Conservation (phyloP, 2,113 vertebrate genomes). For the Corythoichthys haematopterus region DNA sequence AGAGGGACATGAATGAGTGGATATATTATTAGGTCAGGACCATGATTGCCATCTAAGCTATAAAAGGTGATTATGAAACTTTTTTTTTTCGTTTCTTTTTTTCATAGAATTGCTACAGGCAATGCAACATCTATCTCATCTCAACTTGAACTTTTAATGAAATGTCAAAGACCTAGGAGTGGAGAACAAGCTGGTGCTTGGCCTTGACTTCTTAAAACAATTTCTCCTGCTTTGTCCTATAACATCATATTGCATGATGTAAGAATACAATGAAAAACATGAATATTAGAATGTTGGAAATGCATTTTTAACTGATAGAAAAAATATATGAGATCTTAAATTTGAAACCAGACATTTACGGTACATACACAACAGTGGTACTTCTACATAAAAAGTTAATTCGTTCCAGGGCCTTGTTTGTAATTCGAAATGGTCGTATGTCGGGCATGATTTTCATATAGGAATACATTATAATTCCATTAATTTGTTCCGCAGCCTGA, state of each 20-base stretch:
- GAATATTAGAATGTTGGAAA: too few relatives aligned
- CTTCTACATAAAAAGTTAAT: too few relatives aligned
- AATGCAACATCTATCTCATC: constrained; percentile 53
- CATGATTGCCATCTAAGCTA: constrained; percentile 61
- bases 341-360: too few relatives aligned
- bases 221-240: constrained; percentile 27
- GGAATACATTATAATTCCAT: too few relatives aligned
- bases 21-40: constrained; percentile 65
- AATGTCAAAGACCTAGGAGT: constrained; percentile 55
- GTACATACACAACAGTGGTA: too few relatives aligned
- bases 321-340: too few relatives aligned
- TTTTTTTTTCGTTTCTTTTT: constrained; percentile 48
- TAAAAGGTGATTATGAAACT: constrained; percentile 42
- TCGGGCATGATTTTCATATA: too few relatives aligned
- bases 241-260: constrained; percentile 20
- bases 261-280: too few relatives aligned
- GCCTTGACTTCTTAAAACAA: constrained; percentile 22
- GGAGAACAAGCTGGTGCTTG: constrained; percentile 26
- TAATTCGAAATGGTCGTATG: too few relatives aligned
- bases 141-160: constrained; percentile 67
- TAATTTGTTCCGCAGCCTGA: too few relatives aligned
- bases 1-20: constrained; percentile 63
- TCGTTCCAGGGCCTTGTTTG: too few relatives aligned
- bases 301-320: too few relatives aligned
- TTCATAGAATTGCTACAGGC: constrained; percentile 21